Evolutionary conservation across 1,140 invertebrate genomes (phyloP).

Genomic region (Chrysomallon squamiferum): DNA sequence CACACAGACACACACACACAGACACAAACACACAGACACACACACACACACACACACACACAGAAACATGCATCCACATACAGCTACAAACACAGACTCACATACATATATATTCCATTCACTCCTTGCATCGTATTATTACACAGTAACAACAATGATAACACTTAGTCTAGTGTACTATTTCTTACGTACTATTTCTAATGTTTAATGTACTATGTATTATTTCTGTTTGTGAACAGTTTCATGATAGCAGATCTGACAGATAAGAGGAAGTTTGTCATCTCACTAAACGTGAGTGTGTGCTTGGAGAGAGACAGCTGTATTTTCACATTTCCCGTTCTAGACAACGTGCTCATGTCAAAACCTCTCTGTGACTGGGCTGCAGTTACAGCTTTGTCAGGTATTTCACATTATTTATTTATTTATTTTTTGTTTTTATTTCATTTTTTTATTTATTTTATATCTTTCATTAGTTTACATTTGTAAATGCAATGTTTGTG

Average conservation of each 20-base stretch:
- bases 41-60: too few relatives aligned
- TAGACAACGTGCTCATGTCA: slow-evolving; percentile 22
- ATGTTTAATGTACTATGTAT: too few relatives aligned
- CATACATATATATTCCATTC: too few relatives aligned
- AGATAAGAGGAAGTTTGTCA: slow-evolving; percentile 13
- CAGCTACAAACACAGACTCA: too few relatives aligned
- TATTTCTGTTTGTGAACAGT: too few relatives aligned
- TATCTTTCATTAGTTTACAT: neutral
- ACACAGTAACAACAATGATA: too few relatives aligned
- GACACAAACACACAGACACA: too few relatives aligned
- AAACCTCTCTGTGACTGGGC: slow-evolving; percentile 23
- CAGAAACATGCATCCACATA: too few relatives aligned
- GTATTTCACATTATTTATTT: neutral
- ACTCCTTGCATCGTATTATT: too few relatives aligned
- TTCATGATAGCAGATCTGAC: slow-evolving; percentile 23
- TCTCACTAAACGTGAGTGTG: slow-evolving; percentile 20
- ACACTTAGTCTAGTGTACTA: too few relatives aligned
- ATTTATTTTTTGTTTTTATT: neutral
- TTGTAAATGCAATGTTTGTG: neutral
- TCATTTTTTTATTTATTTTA: neutral
- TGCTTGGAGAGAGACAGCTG: slow-evolving; percentile 23
- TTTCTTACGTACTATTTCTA: too few relatives aligned
- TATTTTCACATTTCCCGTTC: slow-evolving; percentile 11
- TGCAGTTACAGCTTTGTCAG: neutral
- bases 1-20: too few relatives aligned